phyloP scores from a whole-genome alignment of 2,797 vertebrate genomes.

The Characodon lateralis region DNA sequence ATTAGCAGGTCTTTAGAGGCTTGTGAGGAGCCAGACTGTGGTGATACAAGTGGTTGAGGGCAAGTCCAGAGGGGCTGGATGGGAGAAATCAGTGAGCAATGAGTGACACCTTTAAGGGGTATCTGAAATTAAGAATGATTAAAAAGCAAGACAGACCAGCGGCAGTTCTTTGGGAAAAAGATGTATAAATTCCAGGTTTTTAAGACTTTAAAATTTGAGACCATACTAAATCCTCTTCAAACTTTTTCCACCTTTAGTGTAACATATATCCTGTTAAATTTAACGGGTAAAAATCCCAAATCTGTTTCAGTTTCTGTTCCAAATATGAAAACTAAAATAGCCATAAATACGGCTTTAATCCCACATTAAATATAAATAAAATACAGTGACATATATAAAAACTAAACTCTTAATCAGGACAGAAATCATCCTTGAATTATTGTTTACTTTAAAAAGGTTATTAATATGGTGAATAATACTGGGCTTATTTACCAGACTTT shows the following conservation, averaged over 20 bases:
- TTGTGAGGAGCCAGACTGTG: conserved; percentile 12
- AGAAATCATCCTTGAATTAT: too few relatives aligned
- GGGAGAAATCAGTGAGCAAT: conserved; percentile 33
- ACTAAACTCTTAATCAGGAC: too few relatives aligned
- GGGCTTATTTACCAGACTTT: too few relatives aligned
- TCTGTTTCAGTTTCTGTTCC: too few relatives aligned
- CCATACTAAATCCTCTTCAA: neutral
- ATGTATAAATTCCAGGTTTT: neutral
- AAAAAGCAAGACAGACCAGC: conserved; percentile 55
- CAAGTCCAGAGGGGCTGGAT: conserved; percentile 49
- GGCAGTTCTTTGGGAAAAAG: conserved; percentile 49
- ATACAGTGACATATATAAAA: too few relatives aligned
- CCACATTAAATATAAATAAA: too few relatives aligned
- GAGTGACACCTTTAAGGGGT: conserved; percentile 55
- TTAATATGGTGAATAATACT: too few relatives aligned
- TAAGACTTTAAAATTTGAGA: neutral
- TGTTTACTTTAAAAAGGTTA: too few relatives aligned
- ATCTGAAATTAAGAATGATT: conserved; percentile 73
- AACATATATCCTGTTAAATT: neutral
- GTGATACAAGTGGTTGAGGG: conserved; percentile 9
- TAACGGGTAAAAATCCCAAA: neutral
- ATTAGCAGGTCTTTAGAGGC: conserved; percentile 15
- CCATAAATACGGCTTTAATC: too few relatives aligned
- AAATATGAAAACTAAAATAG: too few relatives aligned
- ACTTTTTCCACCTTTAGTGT: neutral